Percentiles rank a stretch among this genome's conserved stretches.
Evolutionary conservation across 2,113 vertebrate species (phyloP).

Genomic region (Tupaia tana): DNA sequence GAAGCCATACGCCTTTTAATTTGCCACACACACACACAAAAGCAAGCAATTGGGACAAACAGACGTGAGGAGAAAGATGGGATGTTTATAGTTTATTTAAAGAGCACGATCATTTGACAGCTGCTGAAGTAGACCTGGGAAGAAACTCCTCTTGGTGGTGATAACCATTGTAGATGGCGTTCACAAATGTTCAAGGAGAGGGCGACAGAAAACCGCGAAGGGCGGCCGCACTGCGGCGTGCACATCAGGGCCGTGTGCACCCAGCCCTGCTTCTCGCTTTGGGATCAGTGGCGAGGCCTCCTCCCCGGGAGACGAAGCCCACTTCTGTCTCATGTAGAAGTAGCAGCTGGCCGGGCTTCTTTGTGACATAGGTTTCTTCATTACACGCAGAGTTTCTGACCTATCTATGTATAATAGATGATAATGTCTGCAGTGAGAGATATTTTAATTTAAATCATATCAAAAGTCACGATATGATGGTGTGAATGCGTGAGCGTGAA

Average conservation of each 20-base stretch:
- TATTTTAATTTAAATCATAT: constrained; percentile 74
- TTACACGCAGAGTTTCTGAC: constrained; percentile 59
- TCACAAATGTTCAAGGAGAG: constrained; percentile 80
- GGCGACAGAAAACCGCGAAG: not conserved
- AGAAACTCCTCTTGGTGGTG: constrained; percentile 81
- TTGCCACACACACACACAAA: too few species aligned
- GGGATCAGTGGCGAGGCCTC: constrained; percentile 33
- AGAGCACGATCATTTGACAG: constrained; percentile 76
- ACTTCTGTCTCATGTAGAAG: constrained; percentile 54
- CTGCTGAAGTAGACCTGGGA: constrained; percentile 83
- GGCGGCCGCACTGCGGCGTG: not conserved
- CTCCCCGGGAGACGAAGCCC: constrained; percentile 24
- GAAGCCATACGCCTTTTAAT: constrained; percentile 87
- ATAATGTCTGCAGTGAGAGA: constrained; percentile 15
- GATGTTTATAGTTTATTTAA: constrained; percentile 88
- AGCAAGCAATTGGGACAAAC: constrained; percentile 80
- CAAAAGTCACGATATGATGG: constrained; percentile 31
- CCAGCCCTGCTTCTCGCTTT: constrained; percentile 45
- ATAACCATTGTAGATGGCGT: constrained; percentile 80
- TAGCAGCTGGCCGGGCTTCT: constrained; percentile 46
- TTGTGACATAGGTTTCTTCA: constrained; percentile 65
- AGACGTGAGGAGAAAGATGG: constrained; percentile 83
- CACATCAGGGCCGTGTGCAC: constrained; percentile 42
- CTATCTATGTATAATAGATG: constrained; percentile 49
- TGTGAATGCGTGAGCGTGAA: constrained; percentile 59